Evolutionary conservation across 2,797 vertebrate species (phyloP).

Genomic region (Melanotaenia pygmaea): DNA sequence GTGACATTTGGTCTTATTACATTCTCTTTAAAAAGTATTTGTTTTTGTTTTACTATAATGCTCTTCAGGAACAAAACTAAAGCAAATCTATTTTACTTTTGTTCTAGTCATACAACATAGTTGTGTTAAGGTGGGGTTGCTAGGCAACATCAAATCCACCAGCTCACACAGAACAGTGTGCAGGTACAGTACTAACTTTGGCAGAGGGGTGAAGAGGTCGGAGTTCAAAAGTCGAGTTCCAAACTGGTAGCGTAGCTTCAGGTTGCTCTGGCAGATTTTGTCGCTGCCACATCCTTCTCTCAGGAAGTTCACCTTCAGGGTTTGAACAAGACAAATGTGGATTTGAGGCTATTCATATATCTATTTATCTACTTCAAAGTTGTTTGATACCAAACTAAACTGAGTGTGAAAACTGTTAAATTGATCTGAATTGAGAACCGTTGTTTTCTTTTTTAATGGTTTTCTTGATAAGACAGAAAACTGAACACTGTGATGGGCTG

Average conservation of each 20-base stretch:
- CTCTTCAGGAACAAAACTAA: not conserved
- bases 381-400: not conserved
- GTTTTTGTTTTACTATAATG: not conserved
- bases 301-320: constrained; percentile 89
- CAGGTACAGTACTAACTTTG: constrained; percentile 79
- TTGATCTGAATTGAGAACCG: too few relatives aligned
- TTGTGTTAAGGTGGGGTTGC: constrained; percentile 6
- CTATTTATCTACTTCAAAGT: not conserved
- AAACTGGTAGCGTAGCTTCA: constrained; percentile 88
- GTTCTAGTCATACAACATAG: not conserved
- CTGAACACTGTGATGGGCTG: too few relatives aligned
- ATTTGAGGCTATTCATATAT: fast-evolving
- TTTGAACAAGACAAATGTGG: not conserved
- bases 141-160: constrained; percentile 3
- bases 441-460: too few relatives aligned
- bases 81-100: not conserved
- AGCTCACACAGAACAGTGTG: not conserved
- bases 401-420: not conserved
- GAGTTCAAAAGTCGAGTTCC: constrained; percentile 80
- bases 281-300: constrained; percentile 92
- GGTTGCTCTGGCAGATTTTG: constrained; percentile 95
- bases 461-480: too few relatives aligned
- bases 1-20: not conserved
- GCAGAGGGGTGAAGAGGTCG: constrained; percentile 86
- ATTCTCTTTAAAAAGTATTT: not conserved